phyloP scores from a whole-genome alignment of 2,113 vertebrate species.

The Empidonax alnorum region DNA sequence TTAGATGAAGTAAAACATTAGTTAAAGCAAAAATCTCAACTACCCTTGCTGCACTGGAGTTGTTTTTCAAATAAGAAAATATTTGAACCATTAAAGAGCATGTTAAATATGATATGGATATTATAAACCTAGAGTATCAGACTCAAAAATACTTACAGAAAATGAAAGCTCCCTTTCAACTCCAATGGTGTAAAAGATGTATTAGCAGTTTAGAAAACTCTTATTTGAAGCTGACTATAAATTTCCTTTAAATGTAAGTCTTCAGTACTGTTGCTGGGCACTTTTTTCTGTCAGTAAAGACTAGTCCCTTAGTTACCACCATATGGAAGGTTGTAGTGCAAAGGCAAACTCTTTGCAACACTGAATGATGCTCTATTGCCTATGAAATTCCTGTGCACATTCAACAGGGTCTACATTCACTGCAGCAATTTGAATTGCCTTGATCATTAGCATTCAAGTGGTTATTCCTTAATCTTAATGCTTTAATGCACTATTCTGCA shows the following conservation, averaged over 20 bases:
- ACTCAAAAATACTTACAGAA: background rate
- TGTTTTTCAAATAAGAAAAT: slow-evolving; percentile 41
- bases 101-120: background rate
- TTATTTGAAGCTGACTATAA: background rate
- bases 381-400: background rate
- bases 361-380: background rate
- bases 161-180: background rate
- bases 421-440: background rate
- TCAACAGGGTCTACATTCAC: background rate
- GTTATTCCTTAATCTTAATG: background rate
- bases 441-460: background rate
- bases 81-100: slow-evolving; percentile 35
- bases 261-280: background rate
- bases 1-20: slow-evolving; percentile 28
- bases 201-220: background rate
- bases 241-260: background rate
- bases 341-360: background rate
- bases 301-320: background rate
- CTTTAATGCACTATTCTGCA: background rate
- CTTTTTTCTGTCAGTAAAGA: background rate
- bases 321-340: background rate
- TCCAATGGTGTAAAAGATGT: background rate
- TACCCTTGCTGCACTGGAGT: background rate
- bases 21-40: slow-evolving; percentile 37
- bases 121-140: background rate